Percentiles rank a stretch among this genome's conserved stretches.
Evolutionary conservation across 2,797 vertebrate species (phyloP).

Genomic region (Pangasius krempfi): DNA sequence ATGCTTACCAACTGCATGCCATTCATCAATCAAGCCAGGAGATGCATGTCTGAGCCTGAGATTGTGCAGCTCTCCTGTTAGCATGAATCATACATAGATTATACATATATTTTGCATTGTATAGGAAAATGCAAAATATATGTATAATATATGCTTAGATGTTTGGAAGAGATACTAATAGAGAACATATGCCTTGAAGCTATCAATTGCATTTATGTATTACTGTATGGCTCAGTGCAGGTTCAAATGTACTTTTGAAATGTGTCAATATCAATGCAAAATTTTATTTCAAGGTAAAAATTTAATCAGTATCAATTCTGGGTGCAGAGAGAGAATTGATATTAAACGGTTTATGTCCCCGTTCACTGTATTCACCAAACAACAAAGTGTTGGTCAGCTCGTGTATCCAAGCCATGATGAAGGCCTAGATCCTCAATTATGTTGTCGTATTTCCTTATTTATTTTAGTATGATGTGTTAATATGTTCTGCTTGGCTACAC

Average conservation of each 20-base stretch:
- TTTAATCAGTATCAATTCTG: neutral
- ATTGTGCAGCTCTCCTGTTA: neutral
- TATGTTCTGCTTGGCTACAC: slow-evolving; percentile 53
- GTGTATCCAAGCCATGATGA: neutral
- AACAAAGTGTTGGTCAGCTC: neutral
- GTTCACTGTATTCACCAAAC: neutral
- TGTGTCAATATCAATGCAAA: neutral
- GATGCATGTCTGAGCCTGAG: neutral
- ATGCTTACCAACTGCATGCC: neutral
- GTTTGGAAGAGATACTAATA: neutral
- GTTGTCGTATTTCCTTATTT: slow-evolving; percentile 44
- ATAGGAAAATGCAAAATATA: neutral
- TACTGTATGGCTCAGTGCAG: neutral
- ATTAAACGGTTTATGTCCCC: neutral
- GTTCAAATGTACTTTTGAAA: neutral
- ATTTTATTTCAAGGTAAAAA: neutral
- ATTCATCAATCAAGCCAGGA: neutral
- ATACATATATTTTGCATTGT: neutral
- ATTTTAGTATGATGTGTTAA: slow-evolving; percentile 54
- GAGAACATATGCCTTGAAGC: neutral
- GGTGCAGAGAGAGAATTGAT: neutral
- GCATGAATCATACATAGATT: neutral
- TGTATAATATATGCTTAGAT: neutral
- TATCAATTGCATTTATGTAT: neutral
- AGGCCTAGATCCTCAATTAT: slow-evolving; percentile 24